These are phyloP conservation scores for Scortum barcoo DNA, from an alignment of 2,113 vertebrate genomes.

Conservation along the genomic window DNA sequence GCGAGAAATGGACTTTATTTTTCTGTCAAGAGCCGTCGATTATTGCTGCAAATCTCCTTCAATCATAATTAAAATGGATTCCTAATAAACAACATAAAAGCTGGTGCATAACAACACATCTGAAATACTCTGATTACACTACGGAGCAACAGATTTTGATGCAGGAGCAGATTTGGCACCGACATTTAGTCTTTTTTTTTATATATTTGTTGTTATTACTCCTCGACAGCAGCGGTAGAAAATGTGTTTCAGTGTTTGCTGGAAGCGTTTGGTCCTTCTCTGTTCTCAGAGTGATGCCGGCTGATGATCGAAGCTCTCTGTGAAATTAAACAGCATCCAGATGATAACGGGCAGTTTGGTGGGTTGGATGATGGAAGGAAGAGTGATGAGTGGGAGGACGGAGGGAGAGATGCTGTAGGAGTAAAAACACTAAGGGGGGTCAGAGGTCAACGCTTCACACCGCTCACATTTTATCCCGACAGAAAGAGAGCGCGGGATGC, in stretches of 20 bases:
- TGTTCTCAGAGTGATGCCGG: conserved; percentile 16
- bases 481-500: conserved; percentile 6
- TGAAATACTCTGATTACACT: too few relatives aligned
- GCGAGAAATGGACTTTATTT: too few relatives aligned
- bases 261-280: background rate
- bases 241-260: background rate
- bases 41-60: too few relatives aligned
- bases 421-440: conserved; percentile 53
- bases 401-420: conserved; percentile 64
- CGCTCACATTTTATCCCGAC: conserved; percentile 42
- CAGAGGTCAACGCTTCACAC: conserved; percentile 59
- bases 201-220: background rate
- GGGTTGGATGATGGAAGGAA: conserved; percentile 38
- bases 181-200: too few relatives aligned
- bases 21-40: too few relatives aligned
- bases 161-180: too few relatives aligned
- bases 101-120: too few relatives aligned
- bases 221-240: background rate
- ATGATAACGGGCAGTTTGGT: conserved; percentile 37
- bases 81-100: too few relatives aligned
- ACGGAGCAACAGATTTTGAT: too few relatives aligned
- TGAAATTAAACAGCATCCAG: conserved; percentile 50
- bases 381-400: conserved; percentile 70
- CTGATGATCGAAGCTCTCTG: conserved; percentile 21
- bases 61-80: too few relatives aligned